These are phyloP conservation scores for Australoheros facetus DNA, from an alignment of 2,797 vertebrate genomes.

Conservation along the genomic window DNA sequence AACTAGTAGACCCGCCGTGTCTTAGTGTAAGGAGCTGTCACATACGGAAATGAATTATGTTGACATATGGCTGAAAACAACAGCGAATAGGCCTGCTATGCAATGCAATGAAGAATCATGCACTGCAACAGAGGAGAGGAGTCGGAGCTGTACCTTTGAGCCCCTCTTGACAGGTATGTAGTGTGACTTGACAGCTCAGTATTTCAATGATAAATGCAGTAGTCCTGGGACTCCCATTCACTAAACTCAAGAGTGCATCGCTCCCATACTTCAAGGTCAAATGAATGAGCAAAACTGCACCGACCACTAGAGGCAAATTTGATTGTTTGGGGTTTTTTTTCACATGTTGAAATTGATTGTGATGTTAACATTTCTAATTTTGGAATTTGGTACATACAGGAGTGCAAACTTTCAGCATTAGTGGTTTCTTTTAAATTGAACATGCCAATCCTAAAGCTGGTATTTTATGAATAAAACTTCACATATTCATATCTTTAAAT, in stretches of 20 bases:
- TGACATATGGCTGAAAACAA: conserved; percentile 84
- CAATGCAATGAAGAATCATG: conserved; percentile 85
- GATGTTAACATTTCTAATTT: conserved; percentile 2
- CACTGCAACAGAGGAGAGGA: conserved; percentile 83
- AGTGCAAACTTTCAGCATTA: neutral
- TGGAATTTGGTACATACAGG: neutral
- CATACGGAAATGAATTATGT: conserved; percentile 83
- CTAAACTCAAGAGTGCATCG: conserved; percentile 81
- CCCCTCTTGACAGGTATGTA: conserved; percentile 84
- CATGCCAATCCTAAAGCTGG: no score
- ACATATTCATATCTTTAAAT: neutral
- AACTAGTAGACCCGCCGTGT: conserved; percentile 49
- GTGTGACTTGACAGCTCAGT: conserved; percentile 87
- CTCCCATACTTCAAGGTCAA: conserved; percentile 83
- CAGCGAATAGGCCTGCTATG: conserved; percentile 76
- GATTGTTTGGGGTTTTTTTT: neutral
- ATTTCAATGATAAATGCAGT: conserved; percentile 88
- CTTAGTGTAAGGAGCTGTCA: conserved; percentile 76
- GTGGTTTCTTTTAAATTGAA: neutral
- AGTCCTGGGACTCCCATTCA: conserved; percentile 83
- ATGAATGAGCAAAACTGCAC: conserved; percentile 70
- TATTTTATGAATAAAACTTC: neutral
- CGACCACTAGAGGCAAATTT: conserved; percentile 50
- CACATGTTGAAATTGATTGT: neutral
- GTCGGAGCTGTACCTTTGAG: conserved; percentile 83